Evolutionary conservation across 2,797 vertebrate genomes (phyloP).

Genomic region (Australoheros facetus): DNA sequence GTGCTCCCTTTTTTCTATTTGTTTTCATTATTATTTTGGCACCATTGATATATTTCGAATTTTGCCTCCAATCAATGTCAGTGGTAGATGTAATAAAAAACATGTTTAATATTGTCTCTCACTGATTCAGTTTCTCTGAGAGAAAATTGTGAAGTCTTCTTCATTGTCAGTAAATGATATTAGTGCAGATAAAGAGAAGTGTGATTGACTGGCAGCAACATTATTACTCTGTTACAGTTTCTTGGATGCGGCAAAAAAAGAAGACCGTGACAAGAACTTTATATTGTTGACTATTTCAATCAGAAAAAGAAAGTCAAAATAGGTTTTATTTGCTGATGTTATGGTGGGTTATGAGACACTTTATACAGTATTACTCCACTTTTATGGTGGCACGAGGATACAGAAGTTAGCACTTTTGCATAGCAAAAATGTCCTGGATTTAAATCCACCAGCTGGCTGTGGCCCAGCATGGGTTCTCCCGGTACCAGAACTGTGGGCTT

Average conservation of each 20-base stretch:
- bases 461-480: neutral
- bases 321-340: slow-evolving; percentile 10
- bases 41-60: slow-evolving; percentile 32
- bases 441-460: neutral
- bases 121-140: slow-evolving; percentile 40
- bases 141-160: slow-evolving; percentile 43
- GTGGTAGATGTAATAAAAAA: slow-evolving; percentile 61
- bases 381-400: neutral
- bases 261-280: neutral
- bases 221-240: slow-evolving; percentile 60
- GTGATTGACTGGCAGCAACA: slow-evolving; percentile 56
- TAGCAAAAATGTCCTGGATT: neutral
- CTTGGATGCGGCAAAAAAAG: slow-evolving; percentile 16
- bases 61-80: slow-evolving; percentile 37
- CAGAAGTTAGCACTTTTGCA: neutral
- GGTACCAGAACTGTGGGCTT: neutral
- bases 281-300: slow-evolving; percentile 30
- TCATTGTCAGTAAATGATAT: slow-evolving; percentile 57
- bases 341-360: neutral
- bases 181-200: slow-evolving; percentile 61
- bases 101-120: slow-evolving; percentile 60
- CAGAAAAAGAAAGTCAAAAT: slow-evolving; percentile 4
- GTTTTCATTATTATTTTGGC: slow-evolving; percentile 54
- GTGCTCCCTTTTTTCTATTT: slow-evolving; percentile 37
- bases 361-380: neutral